A percentile compares a stretch with the other conserved stretches of the same genome.
phyloP scores from a whole-genome alignment of 2,113 vertebrate species.

The Nanorana parkeri region DNA sequence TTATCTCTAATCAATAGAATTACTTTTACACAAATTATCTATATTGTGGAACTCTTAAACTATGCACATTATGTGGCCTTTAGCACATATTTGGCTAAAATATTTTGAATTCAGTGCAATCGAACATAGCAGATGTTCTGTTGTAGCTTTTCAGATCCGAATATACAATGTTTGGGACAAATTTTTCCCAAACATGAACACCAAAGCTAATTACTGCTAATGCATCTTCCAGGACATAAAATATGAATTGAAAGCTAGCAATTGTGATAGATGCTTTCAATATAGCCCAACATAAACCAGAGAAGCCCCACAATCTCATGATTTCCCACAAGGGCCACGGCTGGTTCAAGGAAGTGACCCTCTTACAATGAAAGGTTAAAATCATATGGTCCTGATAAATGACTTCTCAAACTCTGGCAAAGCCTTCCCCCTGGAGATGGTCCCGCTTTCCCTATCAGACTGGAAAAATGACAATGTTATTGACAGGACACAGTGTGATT shows the following conservation, averaged over 20 bases:
- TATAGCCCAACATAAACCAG: constrained; percentile 40
- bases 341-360: constrained; percentile 53
- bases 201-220: constrained; percentile 20
- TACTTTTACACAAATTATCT: too few relatives aligned
- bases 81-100: too few relatives aligned
- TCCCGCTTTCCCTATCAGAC: constrained; percentile 15
- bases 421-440: constrained; percentile 16
- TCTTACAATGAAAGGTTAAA: constrained; percentile 57
- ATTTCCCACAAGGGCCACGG: constrained; percentile 51
- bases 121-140: too few relatives aligned
- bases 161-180: too few relatives aligned
- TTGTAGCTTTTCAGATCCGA: too few relatives aligned
- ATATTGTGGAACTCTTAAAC: too few relatives aligned
- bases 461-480: constrained; percentile 48
- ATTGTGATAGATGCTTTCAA: constrained; percentile 53
- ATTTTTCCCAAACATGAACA: not conserved
- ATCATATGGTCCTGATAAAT: constrained; percentile 52
- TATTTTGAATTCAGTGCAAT: too few relatives aligned
- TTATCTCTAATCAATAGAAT: too few relatives aligned
- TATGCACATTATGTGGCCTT: too few relatives aligned
- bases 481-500: constrained; percentile 37
- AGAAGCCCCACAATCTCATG: constrained; percentile 8
- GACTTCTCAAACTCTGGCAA: constrained; percentile 43
- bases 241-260: constrained; percentile 46
- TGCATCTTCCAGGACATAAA: constrained; percentile 41